Base-by-base conservation (phyloP, 2,888 invertebrate genomes). In the Rhamnusium bicolor region DNA sequence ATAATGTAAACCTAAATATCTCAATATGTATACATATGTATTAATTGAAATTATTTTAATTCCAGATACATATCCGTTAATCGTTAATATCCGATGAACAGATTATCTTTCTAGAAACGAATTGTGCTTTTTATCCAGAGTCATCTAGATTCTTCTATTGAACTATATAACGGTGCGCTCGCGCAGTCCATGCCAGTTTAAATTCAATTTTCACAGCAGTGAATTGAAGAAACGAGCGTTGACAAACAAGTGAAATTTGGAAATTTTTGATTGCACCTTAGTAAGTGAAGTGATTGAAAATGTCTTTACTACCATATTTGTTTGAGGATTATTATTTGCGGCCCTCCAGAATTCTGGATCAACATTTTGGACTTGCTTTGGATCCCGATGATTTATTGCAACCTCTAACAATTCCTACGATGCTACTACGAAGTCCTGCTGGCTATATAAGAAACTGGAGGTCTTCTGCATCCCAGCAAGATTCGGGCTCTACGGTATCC, bases 371-470 rank as follows among this genome's bases (percentile, higher is more conserved):
- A 3, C 27, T 63, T 3, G n/a, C 63, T 8, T 12, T 61, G 8
- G 46, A 24, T n/a, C 61, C 47, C 14, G 51, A 63, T 10, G 63
- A 51, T 16, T 6, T 63, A 2, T 49, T 49, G 10, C 27, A 63
- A 18, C 24, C 16, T 21, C n/a, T 63, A 16, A 8, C 24, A 4
- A 16, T 49, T 16, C 51, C 49, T 1, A 63, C 51, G 4, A 24
- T 63, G 63, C 16, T 63, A 10, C 27, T 63, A 5, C 51, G 18
- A 27, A 14, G 63, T 12, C 49, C 63, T 8, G 63, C 63, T 7
- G 63, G 63, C 18, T 63, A 63, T 18, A 4, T 40, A 27, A 49
- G 63, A 51, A 63, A 51, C 8, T 63, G 51, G 63, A 49, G 51
- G 24, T 49, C 49, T 7, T 14, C 63, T 6, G 29, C n/a, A 3